Percentiles rank a stretch among this genome's conserved stretches.
Conservation (phyloP, 2,888 invertebrate species). For the Halictus ligatus region DNA sequence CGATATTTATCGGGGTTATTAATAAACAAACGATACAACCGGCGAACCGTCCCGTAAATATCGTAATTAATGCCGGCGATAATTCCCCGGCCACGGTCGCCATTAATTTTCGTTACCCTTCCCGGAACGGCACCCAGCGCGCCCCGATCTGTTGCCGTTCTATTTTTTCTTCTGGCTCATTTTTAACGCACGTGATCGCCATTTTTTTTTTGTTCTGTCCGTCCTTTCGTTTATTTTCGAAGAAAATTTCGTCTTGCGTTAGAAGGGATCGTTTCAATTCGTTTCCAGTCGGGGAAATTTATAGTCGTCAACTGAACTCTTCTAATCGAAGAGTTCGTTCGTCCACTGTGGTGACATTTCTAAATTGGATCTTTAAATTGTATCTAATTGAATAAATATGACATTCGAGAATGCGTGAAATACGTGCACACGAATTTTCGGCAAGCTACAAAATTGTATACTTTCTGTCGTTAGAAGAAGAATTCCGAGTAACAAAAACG, state of each 20-base stretch:
- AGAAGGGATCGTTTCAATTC: too few relatives aligned
- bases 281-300: too few relatives aligned
- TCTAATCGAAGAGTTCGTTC: too few relatives aligned
- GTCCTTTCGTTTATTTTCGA: neutral
- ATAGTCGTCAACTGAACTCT: too few relatives aligned
- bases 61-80: conserved; percentile 53
- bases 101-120: conserved; percentile 34
- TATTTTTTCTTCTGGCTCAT: neutral
- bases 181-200: neutral
- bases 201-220: neutral
- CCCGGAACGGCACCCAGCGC: neutral
- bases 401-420: too few relatives aligned
- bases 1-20: conserved; percentile 57
- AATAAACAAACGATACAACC: conserved; percentile 47
- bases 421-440: too few relatives aligned
- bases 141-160: neutral
- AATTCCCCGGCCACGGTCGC: conserved; percentile 33
- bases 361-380: too few relatives aligned
- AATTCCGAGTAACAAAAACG: too few relatives aligned
- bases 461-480: too few relatives aligned
- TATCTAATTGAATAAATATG: too few relatives aligned
- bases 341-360: too few relatives aligned
- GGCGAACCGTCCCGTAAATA: conserved; percentile 40
- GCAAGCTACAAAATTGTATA: too few relatives aligned
- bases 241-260: neutral